Conservation (phyloP, 2,113 vertebrate genomes). For the Poeciliopsis occidentalis region DNA sequence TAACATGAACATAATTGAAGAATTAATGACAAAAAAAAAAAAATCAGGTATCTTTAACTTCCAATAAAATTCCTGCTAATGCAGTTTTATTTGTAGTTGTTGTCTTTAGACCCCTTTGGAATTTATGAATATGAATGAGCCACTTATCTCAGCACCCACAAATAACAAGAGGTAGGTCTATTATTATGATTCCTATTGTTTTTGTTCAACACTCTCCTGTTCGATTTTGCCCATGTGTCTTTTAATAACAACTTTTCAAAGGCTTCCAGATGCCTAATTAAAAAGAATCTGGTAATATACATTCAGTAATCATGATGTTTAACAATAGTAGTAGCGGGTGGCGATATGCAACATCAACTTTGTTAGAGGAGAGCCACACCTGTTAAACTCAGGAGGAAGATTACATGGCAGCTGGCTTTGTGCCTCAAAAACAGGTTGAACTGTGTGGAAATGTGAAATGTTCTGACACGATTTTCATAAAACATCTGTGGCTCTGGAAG, state of each 20-base stretch:
- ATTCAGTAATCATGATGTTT: constrained; percentile 1
- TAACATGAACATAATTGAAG: not conserved
- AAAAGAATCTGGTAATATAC: not conserved
- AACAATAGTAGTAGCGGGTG: not conserved
- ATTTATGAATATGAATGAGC: constrained; percentile 1
- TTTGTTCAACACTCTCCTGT: not conserved
- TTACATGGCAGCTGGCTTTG: not conserved
- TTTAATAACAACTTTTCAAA: constrained; percentile 1
- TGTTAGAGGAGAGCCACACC: not conserved
- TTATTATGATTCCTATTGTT: constrained; percentile 1
- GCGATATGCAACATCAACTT: not conserved
- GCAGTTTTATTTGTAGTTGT: constrained; percentile 1
- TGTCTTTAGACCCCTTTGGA: not conserved
- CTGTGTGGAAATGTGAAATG: not conserved
- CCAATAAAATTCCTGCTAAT: not conserved
- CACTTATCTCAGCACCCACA: constrained; percentile 1
- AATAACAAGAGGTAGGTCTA: not conserved
- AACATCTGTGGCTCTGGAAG: not conserved
- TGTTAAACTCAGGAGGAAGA: not conserved
- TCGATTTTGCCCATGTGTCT: not conserved
- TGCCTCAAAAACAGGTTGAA: not conserved
- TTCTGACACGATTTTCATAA: not conserved
- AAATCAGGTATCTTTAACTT: not conserved
- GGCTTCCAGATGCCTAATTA: not conserved
- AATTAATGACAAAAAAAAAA: not conserved